Base-by-base conservation (phyloP, 2,113 vertebrate genomes). In the Oryzias curvinotus region DNA sequence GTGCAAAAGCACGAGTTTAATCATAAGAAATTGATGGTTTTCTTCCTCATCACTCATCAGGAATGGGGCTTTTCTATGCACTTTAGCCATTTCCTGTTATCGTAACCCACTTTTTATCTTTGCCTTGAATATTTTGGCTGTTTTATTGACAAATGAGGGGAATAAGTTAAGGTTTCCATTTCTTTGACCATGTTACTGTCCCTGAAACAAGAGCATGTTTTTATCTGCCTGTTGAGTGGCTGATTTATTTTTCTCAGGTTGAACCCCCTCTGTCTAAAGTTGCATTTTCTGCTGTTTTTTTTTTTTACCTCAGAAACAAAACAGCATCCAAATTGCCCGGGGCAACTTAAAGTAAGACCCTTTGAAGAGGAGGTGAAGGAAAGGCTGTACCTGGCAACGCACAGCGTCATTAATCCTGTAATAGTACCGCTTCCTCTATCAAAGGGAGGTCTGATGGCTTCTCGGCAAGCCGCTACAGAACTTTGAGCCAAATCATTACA, bases 401-500 rank as follows among this genome's bases (percentile, higher is more conserved):
- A 68, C 23, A 62, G 73, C 61, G 68, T 73, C 74, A 85, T 90
- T 90, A 90, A 93, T 88, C 79, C 76, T 28, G 21, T 90, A 90
- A 91, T 88, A 76, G 78, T 83, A 83, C 68, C 65, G 85, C 79
- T 85, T 90, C 86, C 84, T 89, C 77, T 76, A 81, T 88, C 86
- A 84, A 78, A 78, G 67, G 74, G 66, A 75, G 71, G 65, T 69
- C 81, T 75, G 75, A 78, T 72, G 71, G 69, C 80, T 91, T 89
- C 84, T 84, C 78, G 66, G 75, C 85, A 90, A 84, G 77, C 88
- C 80, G 81, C 78, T 73, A 50, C 79, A 88, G 84, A 90, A 73
- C 85, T 89, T 79, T 63, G 68, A 81, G 75, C 82, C 88, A 88
- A 88, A 85, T 89, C 84, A 87, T 90, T 84, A 89, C 90, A 90